These are phyloP conservation scores for Denticeps clupeoides DNA, from an alignment of 2,797 vertebrate species.

Conservation along the genomic window DNA sequence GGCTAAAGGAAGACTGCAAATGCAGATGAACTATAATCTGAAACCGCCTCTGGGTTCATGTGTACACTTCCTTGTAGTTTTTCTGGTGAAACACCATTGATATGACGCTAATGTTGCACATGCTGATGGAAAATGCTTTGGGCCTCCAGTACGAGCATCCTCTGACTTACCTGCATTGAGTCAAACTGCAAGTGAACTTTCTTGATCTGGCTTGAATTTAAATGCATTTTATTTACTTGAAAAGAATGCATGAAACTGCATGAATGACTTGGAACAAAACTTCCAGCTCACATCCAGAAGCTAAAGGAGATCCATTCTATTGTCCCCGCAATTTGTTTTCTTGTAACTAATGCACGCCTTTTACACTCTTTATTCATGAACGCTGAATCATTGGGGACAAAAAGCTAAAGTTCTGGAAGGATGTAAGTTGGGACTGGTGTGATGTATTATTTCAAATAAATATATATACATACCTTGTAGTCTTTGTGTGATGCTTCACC, in stretches of 20 bases:
- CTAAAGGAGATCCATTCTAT: constrained; percentile 1
- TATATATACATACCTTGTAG: too few species aligned
- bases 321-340: constrained; percentile 8
- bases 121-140: too few species aligned
- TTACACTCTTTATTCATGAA: constrained; percentile 68
- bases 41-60: too few species aligned
- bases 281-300: constrained; percentile 6
- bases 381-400: constrained; percentile 71
- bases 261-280: background rate
- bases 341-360: constrained; percentile 67
- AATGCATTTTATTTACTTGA: background rate
- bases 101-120: too few species aligned
- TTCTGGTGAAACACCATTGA: too few species aligned
- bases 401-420: constrained; percentile 98
- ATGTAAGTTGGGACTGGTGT: constrained; percentile 75
- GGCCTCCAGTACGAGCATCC: too few species aligned
- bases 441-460: constrained; percentile 44
- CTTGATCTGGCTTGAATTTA: too few species aligned
- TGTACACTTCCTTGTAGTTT: too few species aligned
- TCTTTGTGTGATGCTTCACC: constrained; percentile 4
- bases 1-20: too few species aligned
- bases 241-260: background rate
- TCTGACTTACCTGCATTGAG: too few species aligned
- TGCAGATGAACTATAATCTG: too few species aligned
- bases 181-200: too few species aligned